A percentile compares a stretch with the other conserved stretches of the same genome.
Evolutionary conservation across 2,888 invertebrate genomes (phyloP).

Genomic region (Phengaris arion): DNA sequence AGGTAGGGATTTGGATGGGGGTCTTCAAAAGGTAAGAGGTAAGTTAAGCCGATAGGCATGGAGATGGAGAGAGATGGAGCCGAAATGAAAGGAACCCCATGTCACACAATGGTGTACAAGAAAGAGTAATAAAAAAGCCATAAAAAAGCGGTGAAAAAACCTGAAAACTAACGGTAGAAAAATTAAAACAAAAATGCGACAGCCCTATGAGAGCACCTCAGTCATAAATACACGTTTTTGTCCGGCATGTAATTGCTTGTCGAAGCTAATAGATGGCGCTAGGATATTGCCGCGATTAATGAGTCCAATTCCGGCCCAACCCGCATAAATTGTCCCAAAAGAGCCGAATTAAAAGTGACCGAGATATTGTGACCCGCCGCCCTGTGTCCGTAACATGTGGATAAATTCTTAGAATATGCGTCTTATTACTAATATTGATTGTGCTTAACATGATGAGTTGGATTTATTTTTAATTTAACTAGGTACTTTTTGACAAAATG

Average conservation of each 20-base stretch:
- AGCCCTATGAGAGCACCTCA: slow-evolving; percentile 38
- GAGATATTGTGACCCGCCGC: slow-evolving; percentile 24
- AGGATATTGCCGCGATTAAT: slow-evolving; percentile 59
- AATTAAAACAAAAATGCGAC: slow-evolving; percentile 29
- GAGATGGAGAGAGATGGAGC: no score
- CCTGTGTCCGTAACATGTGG: background rate
- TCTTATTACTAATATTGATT: background rate
- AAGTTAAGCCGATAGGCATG: no score
- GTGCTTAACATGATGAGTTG: no score
- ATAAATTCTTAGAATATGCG: background rate
- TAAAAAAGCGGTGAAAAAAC: background rate
- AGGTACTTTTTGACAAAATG: no score
- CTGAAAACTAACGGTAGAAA: background rate
- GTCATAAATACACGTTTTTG: slow-evolving; percentile 51
- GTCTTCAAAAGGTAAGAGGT: no score
- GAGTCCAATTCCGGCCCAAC: slow-evolving; percentile 46
- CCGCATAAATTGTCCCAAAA: slow-evolving; percentile 40
- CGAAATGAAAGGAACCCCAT: no score
- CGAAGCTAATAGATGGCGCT: slow-evolving; percentile 53
- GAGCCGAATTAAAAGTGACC: slow-evolving; percentile 37
- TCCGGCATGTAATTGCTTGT: slow-evolving; percentile 50
- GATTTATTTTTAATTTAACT: no score
- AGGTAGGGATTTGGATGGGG: no score
- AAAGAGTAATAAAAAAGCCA: no score
- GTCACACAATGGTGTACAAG: no score